Evolutionary conservation across 2,888 invertebrate genomes (phyloP).

Genomic region (Hofmannophila pseudospretella): DNA sequence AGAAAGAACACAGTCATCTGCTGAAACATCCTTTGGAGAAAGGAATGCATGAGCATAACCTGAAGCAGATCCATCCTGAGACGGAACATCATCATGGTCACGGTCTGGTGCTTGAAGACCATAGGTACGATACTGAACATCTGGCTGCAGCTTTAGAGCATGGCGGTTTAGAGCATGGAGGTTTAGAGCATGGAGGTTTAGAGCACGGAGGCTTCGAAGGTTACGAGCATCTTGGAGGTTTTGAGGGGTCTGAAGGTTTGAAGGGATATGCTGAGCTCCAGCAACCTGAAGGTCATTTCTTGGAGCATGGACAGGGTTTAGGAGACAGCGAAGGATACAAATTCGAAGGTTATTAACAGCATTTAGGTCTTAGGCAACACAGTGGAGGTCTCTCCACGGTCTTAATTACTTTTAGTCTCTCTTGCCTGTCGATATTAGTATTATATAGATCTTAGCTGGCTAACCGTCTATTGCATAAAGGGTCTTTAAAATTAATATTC

Average conservation of each 20-base stretch:
- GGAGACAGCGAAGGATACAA: slow-evolving; percentile 59
- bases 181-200: slow-evolving; percentile 12
- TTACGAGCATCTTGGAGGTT: slow-evolving; percentile 39
- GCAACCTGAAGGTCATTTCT: slow-evolving; percentile 52
- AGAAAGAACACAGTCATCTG: slow-evolving; percentile 81
- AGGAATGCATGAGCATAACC: slow-evolving; percentile 78
- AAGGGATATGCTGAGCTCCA: slow-evolving; percentile 55
- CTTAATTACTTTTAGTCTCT: slow-evolving; percentile 39
- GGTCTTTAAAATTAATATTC: too few relatives aligned
- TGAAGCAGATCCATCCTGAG: slow-evolving; percentile 80
- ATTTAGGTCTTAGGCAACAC: slow-evolving; percentile 31
- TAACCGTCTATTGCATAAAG: too few relatives aligned
- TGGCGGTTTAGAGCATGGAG: slow-evolving; percentile 32
- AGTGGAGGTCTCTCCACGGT: slow-evolving; percentile 34
- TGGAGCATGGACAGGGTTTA: slow-evolving; percentile 45
- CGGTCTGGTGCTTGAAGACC: slow-evolving; percentile 79
- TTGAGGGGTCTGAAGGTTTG: slow-evolving; percentile 52
- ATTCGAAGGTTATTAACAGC: slow-evolving; percentile 56
- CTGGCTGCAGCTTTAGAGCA: slow-evolving; percentile 40
- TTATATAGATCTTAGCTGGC: slow-evolving; percentile 28
- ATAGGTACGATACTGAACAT: slow-evolving; percentile 65
- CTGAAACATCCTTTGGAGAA: slow-evolving; percentile 81
- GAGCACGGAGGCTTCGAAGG: slow-evolving; percentile 19
- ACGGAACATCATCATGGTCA: slow-evolving; percentile 77
- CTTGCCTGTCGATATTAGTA: slow-evolving; percentile 56